Evolutionary conservation across 2,113 vertebrate genomes (phyloP).

Genomic region (Haplotaxodon microlepis): DNA sequence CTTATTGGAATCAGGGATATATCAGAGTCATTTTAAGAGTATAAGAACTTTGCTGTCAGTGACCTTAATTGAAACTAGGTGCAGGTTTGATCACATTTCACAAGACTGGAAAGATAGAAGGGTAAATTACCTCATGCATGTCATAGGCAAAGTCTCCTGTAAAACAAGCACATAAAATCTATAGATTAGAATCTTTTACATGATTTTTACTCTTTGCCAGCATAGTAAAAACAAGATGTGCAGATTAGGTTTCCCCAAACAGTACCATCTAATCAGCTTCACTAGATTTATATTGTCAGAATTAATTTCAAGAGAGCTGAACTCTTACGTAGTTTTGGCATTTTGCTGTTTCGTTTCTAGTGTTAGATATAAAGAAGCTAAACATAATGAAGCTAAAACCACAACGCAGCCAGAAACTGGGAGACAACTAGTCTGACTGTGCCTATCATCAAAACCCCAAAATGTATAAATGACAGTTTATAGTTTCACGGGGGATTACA

Average conservation of each 20-base stretch:
- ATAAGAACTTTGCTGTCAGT: background rate
- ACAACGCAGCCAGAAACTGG: background rate
- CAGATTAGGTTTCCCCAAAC: background rate
- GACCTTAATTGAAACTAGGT: background rate
- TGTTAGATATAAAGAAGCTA: background rate
- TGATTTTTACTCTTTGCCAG: background rate
- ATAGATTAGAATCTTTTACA: background rate
- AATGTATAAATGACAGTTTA: background rate
- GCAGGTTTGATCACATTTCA: background rate
- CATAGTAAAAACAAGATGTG: background rate
- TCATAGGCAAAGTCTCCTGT: slow-evolving; percentile 88
- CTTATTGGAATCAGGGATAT: slow-evolving; percentile 12
- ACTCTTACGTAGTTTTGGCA: background rate
- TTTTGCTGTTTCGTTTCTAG: background rate
- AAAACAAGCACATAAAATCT: slow-evolving; percentile 4
- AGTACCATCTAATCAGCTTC: background rate
- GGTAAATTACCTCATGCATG: slow-evolving; percentile 74
- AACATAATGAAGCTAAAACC: background rate
- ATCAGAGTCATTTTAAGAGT: background rate
- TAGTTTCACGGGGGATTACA: background rate
- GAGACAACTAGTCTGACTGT: background rate
- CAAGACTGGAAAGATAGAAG: background rate
- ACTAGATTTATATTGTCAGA: background rate
- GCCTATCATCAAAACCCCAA: background rate
- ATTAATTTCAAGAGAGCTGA: background rate